phyloP scores from a whole-genome alignment of 1,140 invertebrate genomes.

The Drosophila novamexicana region DNA sequence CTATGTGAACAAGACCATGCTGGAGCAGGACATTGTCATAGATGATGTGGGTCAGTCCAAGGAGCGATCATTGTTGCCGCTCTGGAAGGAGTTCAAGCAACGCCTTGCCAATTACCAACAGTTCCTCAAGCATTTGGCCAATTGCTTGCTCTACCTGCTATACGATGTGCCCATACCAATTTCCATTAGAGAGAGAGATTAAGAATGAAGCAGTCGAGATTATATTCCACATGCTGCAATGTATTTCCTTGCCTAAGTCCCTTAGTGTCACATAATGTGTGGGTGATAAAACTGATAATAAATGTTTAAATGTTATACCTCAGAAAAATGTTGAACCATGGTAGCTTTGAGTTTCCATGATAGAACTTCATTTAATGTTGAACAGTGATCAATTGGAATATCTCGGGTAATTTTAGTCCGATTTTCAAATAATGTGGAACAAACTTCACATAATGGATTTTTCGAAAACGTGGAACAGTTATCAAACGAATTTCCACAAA shows the following conservation, averaged over 20 bases:
- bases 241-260: conserved; percentile 26
- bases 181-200: conserved; percentile 68
- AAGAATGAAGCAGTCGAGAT: conserved; percentile 52
- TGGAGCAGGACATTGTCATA: conserved; percentile 51
- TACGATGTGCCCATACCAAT: conserved; percentile 84
- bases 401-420: no score
- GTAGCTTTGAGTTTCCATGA: no score
- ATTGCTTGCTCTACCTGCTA: conserved; percentile 84
- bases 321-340: no score
- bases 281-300: conserved; percentile 80
- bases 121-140: conserved; percentile 84
- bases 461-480: no score
- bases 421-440: no score
- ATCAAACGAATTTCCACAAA: no score
- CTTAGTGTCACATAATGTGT: conserved; percentile 52
- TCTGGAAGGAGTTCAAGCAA: conserved; percentile 74
- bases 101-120: conserved; percentile 76
- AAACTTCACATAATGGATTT: no score
- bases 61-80: conserved; percentile 51
- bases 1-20: conserved; percentile 87
- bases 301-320: conserved; percentile 72
- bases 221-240: conserved; percentile 20
- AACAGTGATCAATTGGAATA: no score
- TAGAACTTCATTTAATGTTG: no score
- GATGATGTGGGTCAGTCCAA: not conserved